phyloP scores from a whole-genome alignment of 2,888 invertebrate genomes.

The Augiades crinisus region DNA sequence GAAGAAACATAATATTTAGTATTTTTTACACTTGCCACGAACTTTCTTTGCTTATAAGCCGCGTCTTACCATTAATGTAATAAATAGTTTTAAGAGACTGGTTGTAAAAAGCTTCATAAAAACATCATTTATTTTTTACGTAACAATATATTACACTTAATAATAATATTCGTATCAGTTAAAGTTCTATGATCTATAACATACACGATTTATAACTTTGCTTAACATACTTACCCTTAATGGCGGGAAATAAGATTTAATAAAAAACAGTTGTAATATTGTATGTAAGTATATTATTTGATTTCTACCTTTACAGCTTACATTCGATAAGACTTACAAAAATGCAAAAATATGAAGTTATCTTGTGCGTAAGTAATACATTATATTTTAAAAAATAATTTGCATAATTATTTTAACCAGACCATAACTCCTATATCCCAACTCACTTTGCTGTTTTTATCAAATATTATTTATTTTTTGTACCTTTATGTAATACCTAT shows the following conservation, averaged over 20 bases:
- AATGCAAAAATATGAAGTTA: constrained; percentile 26
- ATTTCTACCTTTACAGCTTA: constrained; percentile 14
- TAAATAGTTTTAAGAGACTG: constrained; percentile 29
- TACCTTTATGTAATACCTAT: too few species aligned
- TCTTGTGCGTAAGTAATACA: constrained; percentile 18
- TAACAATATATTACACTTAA: neutral
- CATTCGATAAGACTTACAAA: constrained; percentile 12
- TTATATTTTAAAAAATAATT: constrained; percentile 17
- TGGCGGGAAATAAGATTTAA: constrained; percentile 31
- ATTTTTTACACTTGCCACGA: constrained; percentile 39
- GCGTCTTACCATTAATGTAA: constrained; percentile 54
- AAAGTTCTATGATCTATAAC: constrained; percentile 11
- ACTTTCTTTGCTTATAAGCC: constrained; percentile 40
- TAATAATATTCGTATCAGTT: constrained; percentile 6
- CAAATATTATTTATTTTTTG: too few species aligned
- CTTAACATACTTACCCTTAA: neutral
- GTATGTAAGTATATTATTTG: constrained; percentile 17
- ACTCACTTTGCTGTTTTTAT: neutral
- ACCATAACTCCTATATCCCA: too few species aligned
- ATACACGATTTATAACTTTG: neutral
- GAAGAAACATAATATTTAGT: neutral
- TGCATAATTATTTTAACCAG: too few species aligned
- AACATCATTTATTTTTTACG: neutral
- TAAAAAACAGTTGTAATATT: constrained; percentile 6
- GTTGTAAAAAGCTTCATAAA: constrained; percentile 37